phyloP scores from a whole-genome alignment of 2,888 invertebrate genomes.

The Apocheima hispidaria region DNA sequence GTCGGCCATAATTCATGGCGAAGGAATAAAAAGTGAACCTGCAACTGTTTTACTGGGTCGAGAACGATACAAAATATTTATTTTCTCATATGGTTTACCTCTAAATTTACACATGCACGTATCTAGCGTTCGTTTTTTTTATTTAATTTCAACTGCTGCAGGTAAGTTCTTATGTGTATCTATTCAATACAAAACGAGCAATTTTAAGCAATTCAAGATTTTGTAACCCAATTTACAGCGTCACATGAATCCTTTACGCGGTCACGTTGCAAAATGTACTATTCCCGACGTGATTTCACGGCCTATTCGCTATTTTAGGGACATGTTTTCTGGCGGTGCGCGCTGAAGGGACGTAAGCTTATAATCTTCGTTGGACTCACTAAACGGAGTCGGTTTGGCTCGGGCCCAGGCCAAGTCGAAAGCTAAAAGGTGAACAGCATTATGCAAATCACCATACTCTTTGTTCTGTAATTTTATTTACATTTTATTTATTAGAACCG shows the following conservation, averaged over 20 bases:
- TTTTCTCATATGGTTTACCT: constrained; percentile 41
- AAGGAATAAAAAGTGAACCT: constrained; percentile 71
- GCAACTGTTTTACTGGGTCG: constrained; percentile 51
- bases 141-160: background rate
- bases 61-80: constrained; percentile 51
- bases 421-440: constrained; percentile 82
- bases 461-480: constrained; percentile 80
- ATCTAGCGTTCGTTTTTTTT: constrained; percentile 10
- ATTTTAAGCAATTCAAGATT: constrained; percentile 29
- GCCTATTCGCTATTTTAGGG: constrained; percentile 41
- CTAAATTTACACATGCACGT: constrained; percentile 28
- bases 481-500: constrained; percentile 80
- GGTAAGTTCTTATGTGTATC: background rate
- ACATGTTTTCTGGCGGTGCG: constrained; percentile 43
- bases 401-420: constrained; percentile 72
- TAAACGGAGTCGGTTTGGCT: constrained; percentile 80
- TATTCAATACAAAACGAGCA: constrained; percentile 6
- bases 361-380: constrained; percentile 72
- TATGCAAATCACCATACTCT: constrained; percentile 83
- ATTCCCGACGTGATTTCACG: constrained; percentile 40
- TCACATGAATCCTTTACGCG: constrained; percentile 37
- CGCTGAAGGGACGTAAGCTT: constrained; percentile 66
- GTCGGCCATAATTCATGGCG: constrained; percentile 71
- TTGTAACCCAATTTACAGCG: constrained; percentile 27
- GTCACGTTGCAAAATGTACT: constrained; percentile 40